Evolutionary conservation across 2,888 invertebrate species (phyloP), one percentile per base, ranked within the genome.

Genomic region (Parnassius apollo): DNA sequence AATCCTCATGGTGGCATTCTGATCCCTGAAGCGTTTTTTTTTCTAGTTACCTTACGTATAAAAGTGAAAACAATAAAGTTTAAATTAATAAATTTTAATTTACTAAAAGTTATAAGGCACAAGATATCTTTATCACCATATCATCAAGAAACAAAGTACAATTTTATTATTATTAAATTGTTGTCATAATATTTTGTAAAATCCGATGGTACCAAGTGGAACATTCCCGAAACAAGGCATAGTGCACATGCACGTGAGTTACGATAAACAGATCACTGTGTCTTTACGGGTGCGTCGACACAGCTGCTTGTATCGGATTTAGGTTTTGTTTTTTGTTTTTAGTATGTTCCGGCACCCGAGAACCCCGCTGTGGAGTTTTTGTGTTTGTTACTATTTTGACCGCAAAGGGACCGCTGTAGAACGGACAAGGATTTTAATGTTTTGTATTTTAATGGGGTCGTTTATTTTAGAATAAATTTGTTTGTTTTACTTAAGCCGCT

Each of bases 231-330:
- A 56, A 42, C 25, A 59, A 58, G 51, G 44, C 53, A 56, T 57
- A 56, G 61, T 25, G 58, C 62, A 62, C 72, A 72, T 71, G 73
- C 76, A 74, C 61, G 42, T 67, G 66, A 70, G 70, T 70, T 76
- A 79, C 76, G 73, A 83, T 83, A 83, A 85, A 83, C 85, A 83
- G 76, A 78, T 74, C 77, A 68, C 74, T 77, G 77, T 76, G 71
- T 75, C 69, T 59, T 59, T 52, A 55, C 63, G 63, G 67, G 56
- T 69, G 71, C 75, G 73, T 71, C 58, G 42, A 71, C 76, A 78
- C 82, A 80, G 75, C 75, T 81, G 83, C 66, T 66, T 50, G 50
- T 63, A 68, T 69, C 63, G 61, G 67, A 67, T 62, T 64, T 61
- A 48, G 58, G 59, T 57, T 60, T 66, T 69, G 69, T 66, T 63